Evolutionary conservation across 1,140 invertebrate genomes (phyloP), one percentile per base, ranked within the genome.

Genomic region (Protaetia brevitarsis): DNA sequence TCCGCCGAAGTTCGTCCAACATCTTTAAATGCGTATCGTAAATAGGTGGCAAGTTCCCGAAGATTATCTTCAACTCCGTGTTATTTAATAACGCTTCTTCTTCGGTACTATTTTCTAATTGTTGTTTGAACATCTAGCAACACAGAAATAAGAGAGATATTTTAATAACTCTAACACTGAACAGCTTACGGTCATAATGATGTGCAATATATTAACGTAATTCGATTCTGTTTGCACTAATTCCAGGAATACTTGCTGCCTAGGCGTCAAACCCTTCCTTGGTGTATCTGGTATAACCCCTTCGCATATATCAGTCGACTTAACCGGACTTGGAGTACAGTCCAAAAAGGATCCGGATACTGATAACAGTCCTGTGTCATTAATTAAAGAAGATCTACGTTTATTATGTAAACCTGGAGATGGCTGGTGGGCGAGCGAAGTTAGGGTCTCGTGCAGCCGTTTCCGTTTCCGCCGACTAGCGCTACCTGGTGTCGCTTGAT

Each of bases 161-260:
- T n/a, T n/a, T n/a, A 23, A 51, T 10, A 8, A 51, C 19, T 51
- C 8, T 4, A 11, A 7, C 26, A 21, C 21, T 51, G 19, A 57
- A n/a, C 34, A 63, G 73, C 82, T 83, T 80, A 95, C 93, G 75
- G 88, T 92, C 73, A 95, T 85, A 66, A 99, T 95, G 37, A 94
- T 97, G 71, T 93, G 87, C 65, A 99, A 84, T 74, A 98, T 97
- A 58, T 88, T 89, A 45, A 98, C 94, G 83, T 99, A 99, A 84
- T 98, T 99, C 29, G 88, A 92, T 80, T 99, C 97, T 6, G 97
- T 99, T 78, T 97, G 93, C 28, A 95, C 86, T n/a, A n/a, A n/a
- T n/a, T n/a, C n/a, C n/a, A n/a, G n/a, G n/a, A n/a, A n/a, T n/a
- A n/a, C n/a, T n/a, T n/a, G n/a, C n/a, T n/a, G n/a, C n/a, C n/a